A percentile compares a stretch with the other conserved stretches of the same genome.
Conservation (phyloP, 2,113 vertebrate genomes). For the Sporophila hypoxantha region DNA sequence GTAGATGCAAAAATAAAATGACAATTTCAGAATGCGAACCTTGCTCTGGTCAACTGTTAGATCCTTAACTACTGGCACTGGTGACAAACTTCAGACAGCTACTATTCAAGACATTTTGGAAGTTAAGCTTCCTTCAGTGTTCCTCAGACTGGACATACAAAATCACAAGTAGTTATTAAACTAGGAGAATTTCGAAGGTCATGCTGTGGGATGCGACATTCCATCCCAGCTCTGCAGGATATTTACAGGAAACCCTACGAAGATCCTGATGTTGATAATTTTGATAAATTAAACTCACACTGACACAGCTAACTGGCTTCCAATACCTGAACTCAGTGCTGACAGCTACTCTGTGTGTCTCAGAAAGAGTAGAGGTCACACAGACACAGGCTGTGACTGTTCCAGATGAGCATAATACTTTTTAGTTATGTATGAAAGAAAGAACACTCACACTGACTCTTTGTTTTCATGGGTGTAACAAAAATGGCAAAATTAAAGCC, state of each 20-base stretch:
- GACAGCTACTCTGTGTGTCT: neutral
- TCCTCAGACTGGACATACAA: neutral
- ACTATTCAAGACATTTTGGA: neutral
- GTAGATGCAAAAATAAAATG: neutral
- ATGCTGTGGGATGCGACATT: fast-evolving
- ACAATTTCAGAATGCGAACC: neutral
- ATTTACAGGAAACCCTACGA: neutral
- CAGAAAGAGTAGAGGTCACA: neutral
- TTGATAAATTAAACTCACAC: neutral
- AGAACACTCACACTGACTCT: neutral
- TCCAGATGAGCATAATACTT: neutral
- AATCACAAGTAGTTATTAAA: neutral
- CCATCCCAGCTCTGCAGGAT: neutral
- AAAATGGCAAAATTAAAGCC: neutral
- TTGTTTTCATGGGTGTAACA: neutral
- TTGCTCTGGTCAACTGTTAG: neutral
- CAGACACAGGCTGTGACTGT: neutral
- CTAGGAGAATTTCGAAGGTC: neutral
- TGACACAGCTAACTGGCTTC: neutral
- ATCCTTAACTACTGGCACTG: neutral
- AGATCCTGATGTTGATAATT: neutral
- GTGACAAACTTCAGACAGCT: neutral
- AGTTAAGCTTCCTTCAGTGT: neutral
- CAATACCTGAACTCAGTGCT: neutral
- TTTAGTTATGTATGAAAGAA: neutral